Evolutionary conservation across 2,888 invertebrate genomes (phyloP).

Genomic region (Arrhopalites spinosus): DNA sequence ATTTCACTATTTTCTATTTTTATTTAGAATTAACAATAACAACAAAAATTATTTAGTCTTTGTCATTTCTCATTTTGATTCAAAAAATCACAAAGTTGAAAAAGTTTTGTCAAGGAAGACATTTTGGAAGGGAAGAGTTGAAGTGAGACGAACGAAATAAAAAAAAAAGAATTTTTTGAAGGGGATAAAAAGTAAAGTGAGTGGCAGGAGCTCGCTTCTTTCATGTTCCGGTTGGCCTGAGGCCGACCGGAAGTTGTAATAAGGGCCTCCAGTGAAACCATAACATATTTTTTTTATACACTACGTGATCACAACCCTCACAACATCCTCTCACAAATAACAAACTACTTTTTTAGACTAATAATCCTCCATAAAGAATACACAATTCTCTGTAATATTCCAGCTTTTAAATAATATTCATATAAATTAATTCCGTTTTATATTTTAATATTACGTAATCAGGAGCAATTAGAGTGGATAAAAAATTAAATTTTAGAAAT

Average conservation of each 20-base stretch:
- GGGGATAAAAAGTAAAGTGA: not conserved
- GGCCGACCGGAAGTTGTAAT: conserved; percentile 29
- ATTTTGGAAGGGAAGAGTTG: not conserved
- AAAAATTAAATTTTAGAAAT: too few species aligned
- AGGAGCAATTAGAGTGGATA: too few species aligned
- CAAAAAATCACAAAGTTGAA: too few species aligned
- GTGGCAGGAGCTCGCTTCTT: not conserved
- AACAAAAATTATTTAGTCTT: too few species aligned
- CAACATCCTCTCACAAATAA: conserved; percentile 5
- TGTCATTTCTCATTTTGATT: too few species aligned
- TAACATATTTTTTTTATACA: conserved; percentile 8
- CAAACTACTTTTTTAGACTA: too few species aligned
- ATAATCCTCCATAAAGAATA: too few species aligned
- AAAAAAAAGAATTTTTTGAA: conserved; percentile 21
- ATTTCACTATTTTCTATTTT: not conserved
- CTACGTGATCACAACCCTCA: conserved; percentile 15
- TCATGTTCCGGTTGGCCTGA: conserved; percentile 28
- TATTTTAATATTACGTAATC: too few species aligned
- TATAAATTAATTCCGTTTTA: too few species aligned
- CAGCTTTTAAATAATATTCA: too few species aligned
- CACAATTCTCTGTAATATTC: too few species aligned
- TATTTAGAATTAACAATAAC: too few species aligned
- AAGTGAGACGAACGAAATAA: conserved; percentile 33
- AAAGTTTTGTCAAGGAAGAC: not conserved
- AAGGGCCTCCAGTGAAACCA: conserved; percentile 24